Base-by-base conservation (phyloP, 2,888 invertebrate genomes). In the Syrista parreyssii region DNA sequence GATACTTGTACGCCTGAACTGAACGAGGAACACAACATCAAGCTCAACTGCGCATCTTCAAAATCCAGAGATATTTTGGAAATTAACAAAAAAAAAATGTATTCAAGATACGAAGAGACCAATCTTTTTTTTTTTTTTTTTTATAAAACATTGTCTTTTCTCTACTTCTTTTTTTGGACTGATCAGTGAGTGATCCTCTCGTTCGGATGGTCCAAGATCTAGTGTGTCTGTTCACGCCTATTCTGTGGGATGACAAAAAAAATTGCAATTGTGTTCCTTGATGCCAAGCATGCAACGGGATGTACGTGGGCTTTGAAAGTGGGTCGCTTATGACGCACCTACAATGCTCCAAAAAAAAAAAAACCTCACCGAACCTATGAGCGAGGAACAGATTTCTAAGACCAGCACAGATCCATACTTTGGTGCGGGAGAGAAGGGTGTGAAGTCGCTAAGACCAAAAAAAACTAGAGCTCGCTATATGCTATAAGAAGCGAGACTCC, bases 361-460 rank as follows among this genome's bases (percentile, higher is more conserved):
- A 36, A 36, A 88, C 86, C 84, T 85, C 87, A 86, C 82, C 82
- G 86, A 87, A 88, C 84, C 83, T 81, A 87, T 85, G 84, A 83
- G 82, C 86, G 85, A 88, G 87, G 76, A 36, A 84, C 84, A 87
- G 85, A 87, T 87, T 87, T 86, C 82, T 88, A 89, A 87, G 86
- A 88, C 84, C 90, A 88, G 87, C 89, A 88, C 84, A 88, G 86
- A 89, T 91, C 91, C 91, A 91, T 91, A 91, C 91, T 91, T 91
- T 91, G 91, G 91, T 90, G 90, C 91, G 86, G 90, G 90, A 88
- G 90, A 91, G 91, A 90, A 89, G 90, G 90, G 91, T 90, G 91
- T 91, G 88, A 79, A 87, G 86, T 88, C 85, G 84, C 88, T 89
- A 88, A 86, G 87, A 87, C 83, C 88, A 86, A 87, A 55, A 55